Conservation (phyloP, 2,888 invertebrate genomes). For the Globia sparganii region DNA sequence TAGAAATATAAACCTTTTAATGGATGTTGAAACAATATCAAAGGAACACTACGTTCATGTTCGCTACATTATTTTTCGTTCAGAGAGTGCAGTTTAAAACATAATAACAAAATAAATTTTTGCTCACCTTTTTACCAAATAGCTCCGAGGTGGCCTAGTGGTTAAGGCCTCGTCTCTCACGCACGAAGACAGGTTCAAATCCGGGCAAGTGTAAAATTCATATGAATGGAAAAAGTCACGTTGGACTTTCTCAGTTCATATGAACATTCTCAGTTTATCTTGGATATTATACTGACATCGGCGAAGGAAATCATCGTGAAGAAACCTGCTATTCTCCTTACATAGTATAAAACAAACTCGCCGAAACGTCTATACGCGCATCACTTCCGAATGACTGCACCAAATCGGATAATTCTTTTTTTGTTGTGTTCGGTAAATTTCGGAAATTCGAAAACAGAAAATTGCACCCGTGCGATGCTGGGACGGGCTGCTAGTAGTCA, state of each 20-base stretch:
- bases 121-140: not conserved
- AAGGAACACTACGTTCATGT: not conserved
- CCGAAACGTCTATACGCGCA: too few relatives aligned
- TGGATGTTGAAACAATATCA: slow-evolving; percentile 22
- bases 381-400: too few relatives aligned
- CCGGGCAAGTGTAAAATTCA: not conserved
- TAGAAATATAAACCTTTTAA: slow-evolving; percentile 4
- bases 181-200: not conserved
- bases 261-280: not conserved
- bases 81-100: too few relatives aligned
- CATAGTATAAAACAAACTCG: too few relatives aligned
- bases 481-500: too few relatives aligned
- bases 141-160: not conserved
- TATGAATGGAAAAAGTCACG: not conserved
- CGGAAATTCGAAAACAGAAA: too few relatives aligned
- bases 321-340: too few relatives aligned
- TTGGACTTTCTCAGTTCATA: not conserved
- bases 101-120: not conserved
- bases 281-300: not conserved
- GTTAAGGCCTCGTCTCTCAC: not conserved
- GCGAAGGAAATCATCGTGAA: not conserved
- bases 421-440: too few relatives aligned
- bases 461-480: too few relatives aligned
- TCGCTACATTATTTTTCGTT: not conserved
- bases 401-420: too few relatives aligned